Evolutionary conservation across 2,797 vertebrate species (phyloP).

Genomic region (Sebastes flavidus): DNA sequence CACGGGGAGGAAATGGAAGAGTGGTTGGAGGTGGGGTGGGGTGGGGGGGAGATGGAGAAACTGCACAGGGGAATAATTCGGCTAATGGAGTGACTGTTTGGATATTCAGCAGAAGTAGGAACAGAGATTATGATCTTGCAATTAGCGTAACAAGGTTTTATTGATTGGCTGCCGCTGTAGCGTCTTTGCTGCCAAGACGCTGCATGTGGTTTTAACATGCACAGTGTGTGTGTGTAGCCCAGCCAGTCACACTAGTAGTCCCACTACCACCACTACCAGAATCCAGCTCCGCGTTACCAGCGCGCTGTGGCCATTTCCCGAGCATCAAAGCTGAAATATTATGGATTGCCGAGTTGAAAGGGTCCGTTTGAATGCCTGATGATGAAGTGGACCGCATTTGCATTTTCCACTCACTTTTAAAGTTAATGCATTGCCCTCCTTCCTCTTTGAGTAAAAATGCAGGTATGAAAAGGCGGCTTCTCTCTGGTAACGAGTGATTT

Average conservation of each 20-base stretch:
- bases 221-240: slow-evolving; percentile 64
- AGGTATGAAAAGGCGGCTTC: slow-evolving; percentile 53
- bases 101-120: slow-evolving; percentile 84
- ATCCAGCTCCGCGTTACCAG: slow-evolving; percentile 45
- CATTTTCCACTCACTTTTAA: slow-evolving; percentile 63
- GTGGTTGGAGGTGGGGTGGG: not conserved
- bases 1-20: slow-evolving; percentile 38
- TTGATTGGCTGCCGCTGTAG: slow-evolving; percentile 83
- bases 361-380: slow-evolving; percentile 57
- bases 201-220: slow-evolving; percentile 81
- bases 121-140: slow-evolving; percentile 86
- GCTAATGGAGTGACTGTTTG: slow-evolving; percentile 85
- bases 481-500: slow-evolving; percentile 52
- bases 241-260: slow-evolving; percentile 54
- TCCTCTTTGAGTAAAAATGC: slow-evolving; percentile 38
- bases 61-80: slow-evolving; percentile 81
- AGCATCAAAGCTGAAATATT: slow-evolving; percentile 71
- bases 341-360: slow-evolving; percentile 67
- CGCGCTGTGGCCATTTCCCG: slow-evolving; percentile 46
- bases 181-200: slow-evolving; percentile 79
- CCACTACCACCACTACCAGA: slow-evolving; percentile 11
- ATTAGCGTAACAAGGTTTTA: slow-evolving; percentile 88
- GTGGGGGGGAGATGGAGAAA: slow-evolving; percentile 54
- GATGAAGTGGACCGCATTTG: slow-evolving; percentile 67
- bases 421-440: slow-evolving; percentile 55